Percentiles rank a stretch among this genome's conserved stretches.
phyloP scores from a whole-genome alignment of 2,113 vertebrate genomes.

The Smithornis capensis region DNA sequence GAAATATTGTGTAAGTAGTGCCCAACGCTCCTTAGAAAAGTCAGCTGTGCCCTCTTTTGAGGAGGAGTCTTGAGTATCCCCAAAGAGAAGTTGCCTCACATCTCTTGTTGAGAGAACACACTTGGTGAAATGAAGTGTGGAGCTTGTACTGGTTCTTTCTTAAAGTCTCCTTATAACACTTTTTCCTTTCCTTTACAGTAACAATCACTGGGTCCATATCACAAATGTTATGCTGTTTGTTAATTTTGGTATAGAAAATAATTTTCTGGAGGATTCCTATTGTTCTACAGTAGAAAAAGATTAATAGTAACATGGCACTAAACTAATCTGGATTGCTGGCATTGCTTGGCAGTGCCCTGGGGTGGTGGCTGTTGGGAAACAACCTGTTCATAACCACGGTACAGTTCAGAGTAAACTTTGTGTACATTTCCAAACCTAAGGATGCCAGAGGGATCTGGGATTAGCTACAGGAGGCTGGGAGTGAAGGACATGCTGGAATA shows the following conservation, averaged over 20 bases:
- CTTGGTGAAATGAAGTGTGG: background rate
- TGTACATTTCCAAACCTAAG: background rate
- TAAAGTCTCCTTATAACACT: background rate
- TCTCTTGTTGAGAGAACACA: background rate
- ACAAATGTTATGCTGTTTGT: background rate
- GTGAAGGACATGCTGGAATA: background rate
- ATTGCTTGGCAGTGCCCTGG: background rate
- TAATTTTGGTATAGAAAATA: background rate
- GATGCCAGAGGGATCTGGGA: background rate
- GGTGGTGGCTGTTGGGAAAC: background rate
- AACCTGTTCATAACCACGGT: background rate
- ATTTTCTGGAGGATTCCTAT: background rate
- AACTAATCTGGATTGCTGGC: conserved; percentile 16
- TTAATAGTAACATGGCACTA: background rate
- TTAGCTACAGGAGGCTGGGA: background rate
- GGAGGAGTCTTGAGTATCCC: background rate
- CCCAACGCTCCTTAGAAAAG: background rate
- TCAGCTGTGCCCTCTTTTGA: background rate
- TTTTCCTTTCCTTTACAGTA: background rate
- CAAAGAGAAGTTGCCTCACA: background rate
- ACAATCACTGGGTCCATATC: background rate
- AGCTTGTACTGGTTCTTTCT: background rate
- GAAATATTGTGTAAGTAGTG: background rate
- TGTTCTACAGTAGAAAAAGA: background rate
- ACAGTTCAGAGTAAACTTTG: background rate